These are phyloP conservation scores for Parotocinclus haroldoi DNA, from an alignment of 2,797 vertebrate species.

Conservation along the genomic window DNA sequence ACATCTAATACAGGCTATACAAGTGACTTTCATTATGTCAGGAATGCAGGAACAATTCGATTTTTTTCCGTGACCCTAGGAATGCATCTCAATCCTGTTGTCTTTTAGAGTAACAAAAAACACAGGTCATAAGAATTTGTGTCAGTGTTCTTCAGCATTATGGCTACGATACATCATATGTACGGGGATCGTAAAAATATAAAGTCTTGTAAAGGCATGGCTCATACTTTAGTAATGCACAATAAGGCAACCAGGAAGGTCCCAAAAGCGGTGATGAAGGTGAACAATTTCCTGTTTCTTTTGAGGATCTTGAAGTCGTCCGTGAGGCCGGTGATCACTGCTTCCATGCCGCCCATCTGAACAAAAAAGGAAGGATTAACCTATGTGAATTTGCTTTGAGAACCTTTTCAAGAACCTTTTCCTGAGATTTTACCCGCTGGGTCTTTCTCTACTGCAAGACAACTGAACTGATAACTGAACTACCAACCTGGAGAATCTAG, in stretches of 20 bases:
- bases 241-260: conserved; percentile 89
- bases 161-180: too few relatives aligned
- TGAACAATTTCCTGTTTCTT: conserved; percentile 90
- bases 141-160: neutral
- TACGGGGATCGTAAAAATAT: neutral
- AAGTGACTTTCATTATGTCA: neutral
- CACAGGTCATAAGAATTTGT: too few relatives aligned
- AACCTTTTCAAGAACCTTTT: too few relatives aligned
- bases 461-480: too few relatives aligned
- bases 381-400: too few relatives aligned
- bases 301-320: conserved; percentile 94
- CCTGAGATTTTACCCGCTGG: too few relatives aligned
- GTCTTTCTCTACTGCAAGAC: too few relatives aligned
- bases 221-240: conserved; percentile 92
- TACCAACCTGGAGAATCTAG: too few relatives aligned
- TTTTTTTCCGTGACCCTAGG: too few relatives aligned
- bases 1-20: neutral
- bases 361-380: neutral
- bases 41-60: neutral
- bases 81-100: too few relatives aligned
- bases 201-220: neutral
- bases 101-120: too few relatives aligned
- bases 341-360: conserved; percentile 99
- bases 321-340: conserved; percentile 90
- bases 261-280: conserved; percentile 79